These are phyloP conservation scores for Melanchra persicariae DNA, from an alignment of 2,888 invertebrate genomes.

Conservation along the genomic window DNA sequence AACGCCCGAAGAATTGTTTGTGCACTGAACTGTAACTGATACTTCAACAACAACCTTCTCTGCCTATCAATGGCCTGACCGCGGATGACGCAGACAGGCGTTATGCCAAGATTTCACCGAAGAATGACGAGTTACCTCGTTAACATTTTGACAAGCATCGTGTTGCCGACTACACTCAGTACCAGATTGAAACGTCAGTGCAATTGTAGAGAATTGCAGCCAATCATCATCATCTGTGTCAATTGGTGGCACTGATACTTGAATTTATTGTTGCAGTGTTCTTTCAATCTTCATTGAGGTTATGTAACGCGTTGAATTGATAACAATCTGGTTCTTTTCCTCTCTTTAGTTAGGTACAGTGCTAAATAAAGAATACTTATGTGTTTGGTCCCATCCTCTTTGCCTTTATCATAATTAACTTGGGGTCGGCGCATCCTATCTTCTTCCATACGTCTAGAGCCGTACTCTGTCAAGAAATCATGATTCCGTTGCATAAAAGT, in stretches of 20 bases:
- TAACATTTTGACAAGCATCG: constrained; percentile 40
- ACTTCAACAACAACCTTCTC: constrained; percentile 53
- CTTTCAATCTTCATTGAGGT: constrained; percentile 52
- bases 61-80: constrained; percentile 45
- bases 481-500: background rate
- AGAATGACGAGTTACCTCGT: constrained; percentile 51
- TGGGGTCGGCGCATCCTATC: background rate
- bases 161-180: constrained; percentile 31
- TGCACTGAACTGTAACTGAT: constrained; percentile 53
- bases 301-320: constrained; percentile 24
- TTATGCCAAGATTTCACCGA: constrained; percentile 61
- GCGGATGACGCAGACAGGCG: constrained; percentile 62
- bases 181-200: constrained; percentile 56
- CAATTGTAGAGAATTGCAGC: constrained; percentile 62
- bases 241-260: constrained; percentile 61
- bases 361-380: background rate
- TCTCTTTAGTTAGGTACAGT: background rate
- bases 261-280: constrained; percentile 56
- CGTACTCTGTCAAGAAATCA: background rate
- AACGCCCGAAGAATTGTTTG: constrained; percentile 27
- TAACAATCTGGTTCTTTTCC: constrained; percentile 30
- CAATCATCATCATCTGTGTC: constrained; percentile 59
- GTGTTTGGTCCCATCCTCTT: background rate
- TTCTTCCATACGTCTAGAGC: background rate
- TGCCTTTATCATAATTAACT: background rate